These are phyloP conservation scores for Arizona elegans DNA, from an alignment of 2,113 vertebrate species.

Conservation along the genomic window DNA sequence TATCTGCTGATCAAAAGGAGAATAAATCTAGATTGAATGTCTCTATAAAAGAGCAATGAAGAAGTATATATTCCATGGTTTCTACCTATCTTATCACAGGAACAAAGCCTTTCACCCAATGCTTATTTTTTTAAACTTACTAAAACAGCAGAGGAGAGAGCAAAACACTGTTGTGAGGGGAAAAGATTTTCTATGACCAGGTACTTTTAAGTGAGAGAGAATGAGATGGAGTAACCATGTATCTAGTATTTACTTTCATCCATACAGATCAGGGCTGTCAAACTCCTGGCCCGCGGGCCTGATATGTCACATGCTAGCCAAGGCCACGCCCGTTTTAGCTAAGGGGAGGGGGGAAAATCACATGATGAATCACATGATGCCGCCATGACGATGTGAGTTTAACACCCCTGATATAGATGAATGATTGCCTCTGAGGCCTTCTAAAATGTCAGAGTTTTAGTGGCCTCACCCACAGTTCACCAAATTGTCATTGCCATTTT, in stretches of 20 bases:
- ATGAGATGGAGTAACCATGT: background rate
- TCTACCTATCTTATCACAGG: background rate
- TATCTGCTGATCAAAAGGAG: too few species aligned
- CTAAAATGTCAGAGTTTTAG: background rate
- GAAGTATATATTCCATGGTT: background rate
- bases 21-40: background rate
- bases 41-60: background rate
- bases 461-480: background rate
- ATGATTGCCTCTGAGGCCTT: background rate
- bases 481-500: too few species aligned
- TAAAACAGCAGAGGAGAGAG: background rate
- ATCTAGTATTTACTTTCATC: background rate
- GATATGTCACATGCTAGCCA: too few species aligned
- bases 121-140: background rate
- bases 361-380: too few species aligned
- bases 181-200: background rate
- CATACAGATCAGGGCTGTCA: too few species aligned
- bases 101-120: background rate
- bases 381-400: too few species aligned
- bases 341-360: too few species aligned
- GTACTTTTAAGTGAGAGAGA: background rate
- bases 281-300: too few species aligned
- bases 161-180: background rate
- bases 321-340: too few species aligned
- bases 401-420: too few species aligned